Evolutionary conservation across 2,113 vertebrate genomes (phyloP).

Genomic region (Neodontobutis hainanensis): DNA sequence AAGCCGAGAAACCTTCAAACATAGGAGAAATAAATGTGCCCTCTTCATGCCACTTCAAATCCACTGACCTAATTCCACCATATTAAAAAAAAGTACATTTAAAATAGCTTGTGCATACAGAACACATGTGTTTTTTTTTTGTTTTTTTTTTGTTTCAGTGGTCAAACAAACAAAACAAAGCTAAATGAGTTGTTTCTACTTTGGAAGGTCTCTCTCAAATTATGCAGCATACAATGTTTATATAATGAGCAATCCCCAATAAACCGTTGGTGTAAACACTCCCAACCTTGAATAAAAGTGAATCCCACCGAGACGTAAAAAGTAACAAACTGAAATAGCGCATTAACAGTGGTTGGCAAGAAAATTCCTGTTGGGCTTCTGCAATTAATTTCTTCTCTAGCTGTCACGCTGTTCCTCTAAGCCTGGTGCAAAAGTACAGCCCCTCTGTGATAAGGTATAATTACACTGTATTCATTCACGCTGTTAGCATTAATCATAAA

Average conservation of each 20-base stretch:
- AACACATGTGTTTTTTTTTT: not conserved
- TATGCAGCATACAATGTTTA: slow-evolving; percentile 26
- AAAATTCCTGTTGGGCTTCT: slow-evolving; percentile 6
- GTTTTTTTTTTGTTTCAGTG: slow-evolving; percentile 1
- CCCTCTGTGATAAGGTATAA: slow-evolving; percentile 36
- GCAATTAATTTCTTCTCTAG: slow-evolving; percentile 16
- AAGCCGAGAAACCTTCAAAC: slow-evolving; percentile 9
- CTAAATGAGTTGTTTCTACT: slow-evolving; percentile 27
- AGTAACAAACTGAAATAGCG: slow-evolving; percentile 1
- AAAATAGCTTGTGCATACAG: no score
- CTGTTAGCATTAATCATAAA: slow-evolving; percentile 41
- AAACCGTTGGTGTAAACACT: slow-evolving; percentile 35
- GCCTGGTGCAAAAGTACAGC: slow-evolving; percentile 18
- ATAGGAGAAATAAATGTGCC: slow-evolving; percentile 21
- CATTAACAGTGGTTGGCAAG: slow-evolving; percentile 15
- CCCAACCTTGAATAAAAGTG: slow-evolving; percentile 39
- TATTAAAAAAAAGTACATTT: no score
- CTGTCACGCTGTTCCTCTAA: slow-evolving; percentile 17
- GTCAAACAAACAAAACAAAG: slow-evolving; percentile 8
- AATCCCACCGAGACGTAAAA: slow-evolving; percentile 28
- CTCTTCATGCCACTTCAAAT: slow-evolving; percentile 8
- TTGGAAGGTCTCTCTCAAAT: slow-evolving; percentile 34
- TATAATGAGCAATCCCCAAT: slow-evolving; percentile 49
- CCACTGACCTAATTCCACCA: slow-evolving; percentile 20
- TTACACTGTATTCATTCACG: slow-evolving; percentile 25